Evolutionary conservation across 30 jellyfish, hydroid and myxozoan genomes (phyloP).

Genomic region (Aurelia aurita): DNA sequence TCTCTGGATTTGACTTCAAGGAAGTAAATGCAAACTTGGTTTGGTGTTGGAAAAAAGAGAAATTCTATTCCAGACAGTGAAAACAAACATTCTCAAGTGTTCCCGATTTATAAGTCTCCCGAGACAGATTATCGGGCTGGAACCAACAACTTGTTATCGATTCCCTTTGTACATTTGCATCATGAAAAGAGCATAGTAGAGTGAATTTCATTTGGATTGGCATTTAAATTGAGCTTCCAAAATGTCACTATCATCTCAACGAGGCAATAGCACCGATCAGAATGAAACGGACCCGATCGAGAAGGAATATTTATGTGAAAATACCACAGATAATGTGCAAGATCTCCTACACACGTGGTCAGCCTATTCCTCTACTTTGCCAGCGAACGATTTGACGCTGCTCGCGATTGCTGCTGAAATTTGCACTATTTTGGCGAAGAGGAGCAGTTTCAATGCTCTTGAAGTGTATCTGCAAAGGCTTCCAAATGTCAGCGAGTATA

Average conservation of each 20-base stretch:
- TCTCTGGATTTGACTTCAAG: too few relatives aligned
- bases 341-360: constrained; percentile 74
- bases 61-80: too few relatives aligned
- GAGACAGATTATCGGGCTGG: too few relatives aligned
- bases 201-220: constrained; percentile 27
- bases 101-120: too few relatives aligned
- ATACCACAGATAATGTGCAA: constrained; percentile 45
- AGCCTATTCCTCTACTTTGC: constrained; percentile 32
- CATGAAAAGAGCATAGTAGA: constrained; percentile 33
- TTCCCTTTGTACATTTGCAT: background rate
- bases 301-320: background rate
- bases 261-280: too few relatives aligned
- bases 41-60: too few relatives aligned
- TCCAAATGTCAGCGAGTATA: constrained; percentile 54
- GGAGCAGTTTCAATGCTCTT: constrained; percentile 71
- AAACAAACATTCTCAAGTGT: too few relatives aligned
- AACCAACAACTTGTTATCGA: background rate
- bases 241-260: background rate
- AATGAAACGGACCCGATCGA: background rate
- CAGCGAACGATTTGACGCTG: constrained; percentile 37
- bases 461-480: constrained; percentile 68
- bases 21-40: too few relatives aligned
- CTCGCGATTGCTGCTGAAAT: constrained; percentile 72
- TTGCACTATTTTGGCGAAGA: constrained; percentile 47
- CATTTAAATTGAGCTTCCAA: background rate